These are phyloP conservation scores for Dendrophyllia cribrosa DNA, from an alignment of 64 coral and sea anemone genomes.

Conservation along the genomic window DNA sequence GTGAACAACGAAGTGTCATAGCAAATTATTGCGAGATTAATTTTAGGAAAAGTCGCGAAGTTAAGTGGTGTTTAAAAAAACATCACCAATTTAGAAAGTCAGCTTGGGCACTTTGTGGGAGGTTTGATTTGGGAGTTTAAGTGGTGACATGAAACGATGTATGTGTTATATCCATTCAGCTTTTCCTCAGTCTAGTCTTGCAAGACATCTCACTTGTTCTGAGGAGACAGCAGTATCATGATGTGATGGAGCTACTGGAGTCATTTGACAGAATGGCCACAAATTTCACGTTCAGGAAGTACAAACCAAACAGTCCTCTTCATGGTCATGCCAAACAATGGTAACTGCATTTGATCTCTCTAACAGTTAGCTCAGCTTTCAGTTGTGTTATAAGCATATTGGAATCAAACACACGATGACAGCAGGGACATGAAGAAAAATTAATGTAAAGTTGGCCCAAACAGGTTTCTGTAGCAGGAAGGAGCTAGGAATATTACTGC, in stretches of 20 bases:
- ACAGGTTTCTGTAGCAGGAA: no score
- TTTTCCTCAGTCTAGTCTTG: constrained; percentile 80
- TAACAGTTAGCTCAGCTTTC: neutral
- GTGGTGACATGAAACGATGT: constrained; percentile 51
- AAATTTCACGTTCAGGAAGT: constrained; percentile 84
- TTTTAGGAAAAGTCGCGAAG: no score
- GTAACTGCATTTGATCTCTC: neutral
- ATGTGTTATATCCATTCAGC: constrained; percentile 5
- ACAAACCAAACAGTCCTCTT: constrained; percentile 85
- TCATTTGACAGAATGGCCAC: constrained; percentile 93
- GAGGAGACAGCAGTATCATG: constrained; percentile 84
- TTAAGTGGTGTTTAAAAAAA: no score
- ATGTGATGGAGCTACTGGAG: constrained; percentile 92
- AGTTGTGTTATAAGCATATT: no score
- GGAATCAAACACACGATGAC: no score
- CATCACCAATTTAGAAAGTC: no score
- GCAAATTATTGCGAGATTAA: no score
- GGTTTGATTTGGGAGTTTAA: constrained; percentile 18
- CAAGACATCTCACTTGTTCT: constrained; percentile 83
- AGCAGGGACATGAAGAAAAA: no score
- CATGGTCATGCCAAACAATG: constrained; percentile 60
- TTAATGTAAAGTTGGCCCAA: no score
- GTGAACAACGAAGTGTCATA: no score
- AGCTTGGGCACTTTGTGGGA: no score
- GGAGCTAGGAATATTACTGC: no score